Evolutionary conservation across 2,797 vertebrate genomes (phyloP), one percentile per base, ranked within the genome.

Genomic region (Thamnophis elegans): DNA sequence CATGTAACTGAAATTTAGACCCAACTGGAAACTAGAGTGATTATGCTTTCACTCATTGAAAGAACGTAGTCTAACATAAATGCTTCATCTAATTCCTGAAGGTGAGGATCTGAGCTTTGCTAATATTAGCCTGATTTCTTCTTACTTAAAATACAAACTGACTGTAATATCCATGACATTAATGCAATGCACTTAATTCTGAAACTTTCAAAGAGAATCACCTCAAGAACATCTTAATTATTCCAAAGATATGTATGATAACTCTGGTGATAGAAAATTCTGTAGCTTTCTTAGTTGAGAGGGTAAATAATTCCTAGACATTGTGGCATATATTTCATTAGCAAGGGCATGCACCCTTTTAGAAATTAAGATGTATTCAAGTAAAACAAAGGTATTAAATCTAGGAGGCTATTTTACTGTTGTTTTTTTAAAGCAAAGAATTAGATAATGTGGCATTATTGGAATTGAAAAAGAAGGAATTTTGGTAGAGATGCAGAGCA

Each of bases 41-140:
- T 92, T 4, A n/a, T 91, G 22, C n/a, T 94, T 5, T 89, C 94
- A 25, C 28, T 90, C 88, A 56, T 56, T 93, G 42, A 18, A 32
- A 36, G 36, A 89, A 53, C 12, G 62, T 5, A 82, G 20, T 18
- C 26, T 68, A 62, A 93, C 5, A 18, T 59, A 28, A 60, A 55
- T 88, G 25, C n/a, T 56, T 47, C 59, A 78, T 22, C 25, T 62
- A 60, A 93, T 55, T 88, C 42, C 9, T 53, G 22, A 26, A 59
- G 68, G 20, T 25, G 47, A 87, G n/a, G 51, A 47, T 11, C 58
- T 93, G 51, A 54, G 9, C 59, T 89, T 73, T 89, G 53, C 32
- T 51, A 85, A 1, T 13, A 62, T 65, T 55, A 18, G 25, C 25
- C 26, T 73, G 51, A 65, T 59, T 68, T 91, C 55, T 65, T 13